phyloP scores from a whole-genome alignment of 2,113 vertebrate genomes.

The Onychorhynchus coronatus region DNA sequence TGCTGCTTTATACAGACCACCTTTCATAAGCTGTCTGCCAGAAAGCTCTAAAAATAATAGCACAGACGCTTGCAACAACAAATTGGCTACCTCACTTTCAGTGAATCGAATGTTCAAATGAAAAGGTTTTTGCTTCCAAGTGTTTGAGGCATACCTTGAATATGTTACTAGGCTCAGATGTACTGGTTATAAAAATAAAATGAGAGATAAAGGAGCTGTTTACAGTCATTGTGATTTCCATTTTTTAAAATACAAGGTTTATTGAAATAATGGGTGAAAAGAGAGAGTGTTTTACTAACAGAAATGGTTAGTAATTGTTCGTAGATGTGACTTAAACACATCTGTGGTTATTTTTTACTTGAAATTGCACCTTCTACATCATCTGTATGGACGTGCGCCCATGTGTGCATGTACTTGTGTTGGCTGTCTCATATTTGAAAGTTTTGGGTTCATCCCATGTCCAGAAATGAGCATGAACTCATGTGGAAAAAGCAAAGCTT shows the following conservation, averaged over 20 bases:
- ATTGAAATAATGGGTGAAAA: neutral
- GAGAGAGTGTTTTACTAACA: neutral
- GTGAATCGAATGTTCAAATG: constrained; percentile 53
- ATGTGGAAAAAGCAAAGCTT: neutral
- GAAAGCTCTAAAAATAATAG: constrained; percentile 71
- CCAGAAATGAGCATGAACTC: neutral
- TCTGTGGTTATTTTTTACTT: neutral
- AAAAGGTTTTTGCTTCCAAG: constrained; percentile 44
- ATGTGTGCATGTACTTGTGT: accelerated
- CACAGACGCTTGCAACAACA: constrained; percentile 65
- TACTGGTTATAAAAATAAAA: constrained; percentile 28
- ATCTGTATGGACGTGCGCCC: neutral
- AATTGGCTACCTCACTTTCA: constrained; percentile 61
- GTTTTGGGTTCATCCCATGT: neutral
- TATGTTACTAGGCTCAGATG: constrained; percentile 38
- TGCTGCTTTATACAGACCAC: constrained; percentile 62
- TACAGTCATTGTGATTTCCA: neutral
- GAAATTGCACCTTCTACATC: neutral
- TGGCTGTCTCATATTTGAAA: neutral
- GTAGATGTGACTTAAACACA: neutral
- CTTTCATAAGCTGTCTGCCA: constrained; percentile 66
- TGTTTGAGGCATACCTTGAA: constrained; percentile 58
- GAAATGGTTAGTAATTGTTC: neutral
- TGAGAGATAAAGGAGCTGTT: constrained; percentile 40
- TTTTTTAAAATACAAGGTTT: constrained; percentile 4